Conservation (phyloP, 2,113 vertebrate genomes). For the human (Homo sapiens) region GRCh38 chr11:24005501-24006000, state of each 20-base stretch:
- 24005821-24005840: background rate
- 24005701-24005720: background rate
- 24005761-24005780: background rate
- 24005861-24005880: fast-evolving
- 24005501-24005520: background rate
- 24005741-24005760: background rate
- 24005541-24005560: background rate
- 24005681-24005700: background rate
- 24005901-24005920: background rate
- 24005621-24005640: background rate
- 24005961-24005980: background rate
- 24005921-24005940: background rate
- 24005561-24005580: background rate
- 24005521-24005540: background rate
- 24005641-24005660: background rate
- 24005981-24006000: background rate
- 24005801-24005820: background rate
- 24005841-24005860: background rate
- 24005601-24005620: background rate
- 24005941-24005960: background rate
- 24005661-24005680: background rate
- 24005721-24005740: background rate
- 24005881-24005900: background rate
- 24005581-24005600: background rate
- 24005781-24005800: background rate